Evolutionary conservation across 2,888 invertebrate genomes (phyloP).

Genomic region (Heliconius sara): DNA sequence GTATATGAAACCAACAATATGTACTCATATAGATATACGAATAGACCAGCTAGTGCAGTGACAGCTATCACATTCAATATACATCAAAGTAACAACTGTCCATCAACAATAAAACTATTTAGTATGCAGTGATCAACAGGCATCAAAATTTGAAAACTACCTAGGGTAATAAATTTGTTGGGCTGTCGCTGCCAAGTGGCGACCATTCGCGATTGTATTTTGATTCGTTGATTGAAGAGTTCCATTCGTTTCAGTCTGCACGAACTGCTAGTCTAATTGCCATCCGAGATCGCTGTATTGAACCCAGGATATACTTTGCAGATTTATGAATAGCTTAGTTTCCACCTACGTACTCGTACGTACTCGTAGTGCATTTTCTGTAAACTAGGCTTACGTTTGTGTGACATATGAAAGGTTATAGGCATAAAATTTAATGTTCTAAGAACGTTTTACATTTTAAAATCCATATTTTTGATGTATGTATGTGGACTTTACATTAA

Average conservation of each 20-base stretch:
- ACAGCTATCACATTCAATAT: slow-evolving; percentile 20
- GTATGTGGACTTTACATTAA: not conserved
- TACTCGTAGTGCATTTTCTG: slow-evolving; percentile 7
- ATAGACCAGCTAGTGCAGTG: not conserved
- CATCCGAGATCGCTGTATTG: slow-evolving; percentile 73
- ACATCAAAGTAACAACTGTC: slow-evolving; percentile 20
- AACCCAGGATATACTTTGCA: slow-evolving; percentile 50
- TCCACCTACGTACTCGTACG: slow-evolving; percentile 25
- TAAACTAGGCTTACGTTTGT: slow-evolving; percentile 13
- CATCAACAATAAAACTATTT: slow-evolving; percentile 31
- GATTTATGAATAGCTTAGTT: slow-evolving; percentile 45
- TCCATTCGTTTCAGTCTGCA: slow-evolving; percentile 79
- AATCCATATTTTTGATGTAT: not conserved
- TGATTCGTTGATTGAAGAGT: slow-evolving; percentile 84
- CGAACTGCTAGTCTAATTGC: slow-evolving; percentile 79
- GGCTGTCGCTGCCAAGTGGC: slow-evolving; percentile 81
- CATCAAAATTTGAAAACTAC: slow-evolving; percentile 78
- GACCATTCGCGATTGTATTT: slow-evolving; percentile 81
- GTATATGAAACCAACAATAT: not conserved
- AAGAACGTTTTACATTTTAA: not conserved
- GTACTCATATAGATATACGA: not conserved
- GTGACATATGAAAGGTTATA: slow-evolving; percentile 10
- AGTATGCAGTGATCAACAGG: slow-evolving; percentile 68
- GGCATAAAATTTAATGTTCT: not conserved
- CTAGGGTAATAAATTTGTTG: slow-evolving; percentile 79